Conservation (phyloP, 2,113 vertebrate species). For the Piaya cayana region DNA sequence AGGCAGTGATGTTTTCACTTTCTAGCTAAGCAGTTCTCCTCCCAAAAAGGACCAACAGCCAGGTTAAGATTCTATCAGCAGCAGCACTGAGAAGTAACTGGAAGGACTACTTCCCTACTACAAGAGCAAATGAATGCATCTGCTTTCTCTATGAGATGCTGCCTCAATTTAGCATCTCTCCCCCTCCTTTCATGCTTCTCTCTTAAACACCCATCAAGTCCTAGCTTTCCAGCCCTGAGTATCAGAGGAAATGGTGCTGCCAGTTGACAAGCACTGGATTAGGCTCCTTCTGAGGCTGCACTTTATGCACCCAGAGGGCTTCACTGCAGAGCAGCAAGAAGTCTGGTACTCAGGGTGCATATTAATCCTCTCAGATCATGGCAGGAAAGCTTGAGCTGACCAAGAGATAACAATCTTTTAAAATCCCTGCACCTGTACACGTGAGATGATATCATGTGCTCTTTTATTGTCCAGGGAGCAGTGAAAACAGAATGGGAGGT, state of each 20-base stretch:
- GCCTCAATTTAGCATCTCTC: not conserved
- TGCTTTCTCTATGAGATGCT: not conserved
- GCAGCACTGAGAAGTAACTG: not conserved
- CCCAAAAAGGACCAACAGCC: not conserved
- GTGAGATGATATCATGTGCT: rapidly evolving
- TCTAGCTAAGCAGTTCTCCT: not conserved
- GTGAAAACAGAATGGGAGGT: not conserved
- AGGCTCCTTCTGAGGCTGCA: not conserved
- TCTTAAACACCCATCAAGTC: not conserved
- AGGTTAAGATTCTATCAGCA: not conserved
- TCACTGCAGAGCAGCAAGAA: not conserved
- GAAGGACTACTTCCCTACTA: not conserved
- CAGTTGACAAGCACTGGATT: not conserved
- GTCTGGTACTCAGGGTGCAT: not conserved
- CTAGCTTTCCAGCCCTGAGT: not conserved
- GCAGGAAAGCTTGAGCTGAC: not conserved
- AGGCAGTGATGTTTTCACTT: not conserved
- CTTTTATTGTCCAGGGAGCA: not conserved
- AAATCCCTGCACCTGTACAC: not conserved
- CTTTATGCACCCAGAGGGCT: not conserved
- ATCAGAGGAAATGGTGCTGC: not conserved
- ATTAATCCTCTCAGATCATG: not conserved
- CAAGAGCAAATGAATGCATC: not conserved
- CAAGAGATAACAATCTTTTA: not conserved
- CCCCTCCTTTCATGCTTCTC: not conserved